Conservation (phyloP, 2,113 vertebrate genomes). For the Ptyas mucosa region DNA sequence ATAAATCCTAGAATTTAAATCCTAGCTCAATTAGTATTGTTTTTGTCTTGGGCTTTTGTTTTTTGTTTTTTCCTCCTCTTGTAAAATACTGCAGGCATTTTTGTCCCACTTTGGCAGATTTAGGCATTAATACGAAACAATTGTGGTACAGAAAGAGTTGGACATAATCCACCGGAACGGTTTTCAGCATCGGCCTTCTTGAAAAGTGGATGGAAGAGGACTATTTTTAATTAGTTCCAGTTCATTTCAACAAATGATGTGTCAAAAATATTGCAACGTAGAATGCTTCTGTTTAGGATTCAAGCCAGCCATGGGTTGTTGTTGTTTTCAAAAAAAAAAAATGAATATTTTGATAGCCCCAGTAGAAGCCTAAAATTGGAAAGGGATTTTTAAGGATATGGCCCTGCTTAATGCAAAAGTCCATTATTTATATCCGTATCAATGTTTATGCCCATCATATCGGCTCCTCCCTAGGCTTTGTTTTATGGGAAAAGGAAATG, state of each 20-base stretch:
- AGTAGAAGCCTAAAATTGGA: neutral
- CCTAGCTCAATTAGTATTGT: slow-evolving; percentile 36
- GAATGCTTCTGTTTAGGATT: neutral
- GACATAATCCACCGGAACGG: slow-evolving; percentile 5
- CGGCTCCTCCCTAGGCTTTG: neutral
- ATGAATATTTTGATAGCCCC: neutral
- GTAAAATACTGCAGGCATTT: slow-evolving; percentile 16
- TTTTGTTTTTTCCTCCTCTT: neutral
- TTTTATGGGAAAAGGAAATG: neutral
- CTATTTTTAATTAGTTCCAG: neutral
- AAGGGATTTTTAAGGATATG: neutral
- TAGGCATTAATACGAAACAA: slow-evolving; percentile 6
- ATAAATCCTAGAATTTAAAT: slow-evolving; percentile 49
- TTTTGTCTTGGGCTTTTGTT: neutral
- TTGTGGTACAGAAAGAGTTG: slow-evolving; percentile 5
- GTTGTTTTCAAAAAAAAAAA: neutral
- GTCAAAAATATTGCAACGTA: neutral
- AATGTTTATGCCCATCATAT: neutral
- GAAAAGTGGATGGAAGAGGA: neutral
- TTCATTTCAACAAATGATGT: neutral
- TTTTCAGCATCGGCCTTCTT: neutral
- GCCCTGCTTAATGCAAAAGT: neutral
- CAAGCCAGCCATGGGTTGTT: neutral
- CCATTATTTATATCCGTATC: neutral
- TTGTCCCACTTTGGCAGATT: slow-evolving; percentile 31